phyloP scores from a whole-genome alignment of 2,113 vertebrate genomes.

The Oncorhynchus masou region DNA sequence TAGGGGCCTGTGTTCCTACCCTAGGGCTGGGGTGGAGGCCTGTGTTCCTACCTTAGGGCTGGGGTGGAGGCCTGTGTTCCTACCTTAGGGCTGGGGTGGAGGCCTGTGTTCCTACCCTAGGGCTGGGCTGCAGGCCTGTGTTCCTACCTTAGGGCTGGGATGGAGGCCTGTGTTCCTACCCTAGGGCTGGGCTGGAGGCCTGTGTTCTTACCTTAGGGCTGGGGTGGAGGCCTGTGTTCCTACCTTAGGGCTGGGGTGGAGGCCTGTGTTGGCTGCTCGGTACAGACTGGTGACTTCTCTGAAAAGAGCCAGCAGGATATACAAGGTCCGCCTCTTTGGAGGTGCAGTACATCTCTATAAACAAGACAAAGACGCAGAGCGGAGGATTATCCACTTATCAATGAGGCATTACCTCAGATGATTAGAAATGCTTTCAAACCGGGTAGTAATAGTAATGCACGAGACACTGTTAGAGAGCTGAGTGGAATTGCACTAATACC shows the following conservation, averaged over 20 bases:
- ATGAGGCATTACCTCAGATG: not conserved
- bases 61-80: too few relatives aligned
- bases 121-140: too few relatives aligned
- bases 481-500: constrained; percentile 69
- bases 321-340: constrained; percentile 28
- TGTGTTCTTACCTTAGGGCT: too few relatives aligned
- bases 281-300: constrained; percentile 82
- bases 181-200: too few relatives aligned
- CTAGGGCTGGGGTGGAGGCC: too few relatives aligned
- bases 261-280: constrained; percentile 15
- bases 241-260: constrained; percentile 78
- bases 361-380: constrained; percentile 38
- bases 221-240: not conserved
- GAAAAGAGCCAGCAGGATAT: constrained; percentile 83
- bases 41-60: too few relatives aligned
- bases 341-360: constrained; percentile 59
- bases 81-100: too few relatives aligned
- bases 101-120: too few relatives aligned
- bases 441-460: not conserved
- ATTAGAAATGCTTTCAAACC: not conserved
- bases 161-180: too few relatives aligned
- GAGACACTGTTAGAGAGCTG: not conserved
- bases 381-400: not conserved
- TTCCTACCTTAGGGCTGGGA: too few relatives aligned
- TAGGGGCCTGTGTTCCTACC: too few relatives aligned